Evolutionary conservation across 1,140 invertebrate genomes (phyloP).

Genomic region (roundworm (Caenorhabditis elegans)): WBcel235 BX284603.4:6006001-6006500

Average conservation of each 20-base stretch:
- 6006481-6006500: no score
- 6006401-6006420: no score
- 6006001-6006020: slow-evolving; percentile 26
- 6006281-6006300: no score
- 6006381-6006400: no score
- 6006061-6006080: not conserved
- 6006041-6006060: no score
- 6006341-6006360: slow-evolving; percentile 22
- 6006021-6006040: no score
- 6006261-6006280: not conserved
- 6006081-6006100: not conserved
- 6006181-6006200: not conserved
- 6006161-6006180: not conserved
- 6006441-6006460: no score
- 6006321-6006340: no score
- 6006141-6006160: slow-evolving; percentile 2
- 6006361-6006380: no score
- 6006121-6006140: not conserved
- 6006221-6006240: not conserved
- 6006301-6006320: no score
- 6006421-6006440: not conserved
- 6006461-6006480: no score
- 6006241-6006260: not conserved
- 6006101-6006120: not conserved
- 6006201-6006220: not conserved